Conservation (phyloP, 2,113 vertebrate species). For the Ochotona princeps region DNA sequence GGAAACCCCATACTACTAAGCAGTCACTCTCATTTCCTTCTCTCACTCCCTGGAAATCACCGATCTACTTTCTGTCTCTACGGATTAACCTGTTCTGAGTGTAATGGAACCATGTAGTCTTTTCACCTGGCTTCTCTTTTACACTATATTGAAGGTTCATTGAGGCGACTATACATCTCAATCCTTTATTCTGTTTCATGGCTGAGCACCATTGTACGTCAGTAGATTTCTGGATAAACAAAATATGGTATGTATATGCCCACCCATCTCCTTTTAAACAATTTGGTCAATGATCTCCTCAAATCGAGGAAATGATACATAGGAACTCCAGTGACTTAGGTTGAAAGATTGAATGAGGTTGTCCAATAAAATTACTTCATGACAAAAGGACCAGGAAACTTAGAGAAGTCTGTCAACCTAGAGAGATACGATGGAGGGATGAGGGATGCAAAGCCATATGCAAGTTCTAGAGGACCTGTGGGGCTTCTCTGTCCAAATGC, state of each 20-base stretch:
- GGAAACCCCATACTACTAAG: background rate
- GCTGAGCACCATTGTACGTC: background rate
- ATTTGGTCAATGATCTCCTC: background rate
- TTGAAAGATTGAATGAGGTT: background rate
- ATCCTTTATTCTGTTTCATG: background rate
- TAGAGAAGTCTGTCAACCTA: background rate
- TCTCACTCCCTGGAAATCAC: background rate
- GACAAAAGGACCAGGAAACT: background rate
- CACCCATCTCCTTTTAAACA: background rate
- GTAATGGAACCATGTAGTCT: background rate
- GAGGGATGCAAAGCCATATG: rapidly evolving
- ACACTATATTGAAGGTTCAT: background rate
- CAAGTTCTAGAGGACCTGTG: background rate
- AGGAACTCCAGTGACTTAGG: background rate
- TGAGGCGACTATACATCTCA: rapidly evolving
- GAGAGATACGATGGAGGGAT: no score
- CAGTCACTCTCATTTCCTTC: background rate
- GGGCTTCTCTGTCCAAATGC: background rate
- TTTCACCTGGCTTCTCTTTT: background rate
- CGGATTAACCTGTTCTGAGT: background rate
- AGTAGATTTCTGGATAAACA: background rate
- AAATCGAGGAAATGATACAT: background rate
- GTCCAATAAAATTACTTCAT: background rate
- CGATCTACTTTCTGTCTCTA: background rate
- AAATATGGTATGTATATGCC: background rate